phyloP scores from a whole-genome alignment of 1,140 invertebrate species.

The Brachionus asplanchnoidis region DNA sequence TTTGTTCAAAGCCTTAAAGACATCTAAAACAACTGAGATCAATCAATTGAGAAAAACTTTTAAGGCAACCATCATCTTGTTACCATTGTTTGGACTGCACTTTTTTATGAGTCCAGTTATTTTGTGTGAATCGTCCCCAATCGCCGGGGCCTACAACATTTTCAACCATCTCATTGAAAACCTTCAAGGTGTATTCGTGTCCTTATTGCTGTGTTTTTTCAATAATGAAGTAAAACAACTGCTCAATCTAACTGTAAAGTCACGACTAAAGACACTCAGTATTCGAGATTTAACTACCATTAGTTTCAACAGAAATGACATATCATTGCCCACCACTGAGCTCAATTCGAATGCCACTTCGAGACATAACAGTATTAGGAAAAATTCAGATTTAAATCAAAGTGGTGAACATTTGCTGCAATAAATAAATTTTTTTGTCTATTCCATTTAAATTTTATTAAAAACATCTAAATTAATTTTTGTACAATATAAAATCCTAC shows the following conservation, averaged over 20 bases:
- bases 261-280: neutral
- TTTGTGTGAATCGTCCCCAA: neutral
- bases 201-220: neutral
- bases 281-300: neutral
- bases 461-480: conserved; percentile 4
- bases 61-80: neutral
- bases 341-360: neutral
- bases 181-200: conserved; percentile 9
- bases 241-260: neutral
- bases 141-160: neutral
- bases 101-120: neutral
- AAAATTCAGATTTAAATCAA: neutral
- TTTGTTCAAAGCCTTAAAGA: neutral
- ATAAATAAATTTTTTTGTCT: neutral
- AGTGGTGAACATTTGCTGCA: neutral
- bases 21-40: neutral
- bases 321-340: neutral
- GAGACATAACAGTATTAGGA: conserved; percentile 1
- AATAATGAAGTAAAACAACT: conserved; percentile 40
- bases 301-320: neutral
- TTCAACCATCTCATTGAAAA: neutral
- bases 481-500: neutral
- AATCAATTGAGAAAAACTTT: conserved; percentile 7
- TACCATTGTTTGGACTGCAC: conserved; percentile 24
- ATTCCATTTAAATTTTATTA: neutral